These are phyloP conservation scores for Paracentrotus lividus DNA, from an alignment of 53 echinoderm and acorn worm species.

Conservation along the genomic window DNA sequence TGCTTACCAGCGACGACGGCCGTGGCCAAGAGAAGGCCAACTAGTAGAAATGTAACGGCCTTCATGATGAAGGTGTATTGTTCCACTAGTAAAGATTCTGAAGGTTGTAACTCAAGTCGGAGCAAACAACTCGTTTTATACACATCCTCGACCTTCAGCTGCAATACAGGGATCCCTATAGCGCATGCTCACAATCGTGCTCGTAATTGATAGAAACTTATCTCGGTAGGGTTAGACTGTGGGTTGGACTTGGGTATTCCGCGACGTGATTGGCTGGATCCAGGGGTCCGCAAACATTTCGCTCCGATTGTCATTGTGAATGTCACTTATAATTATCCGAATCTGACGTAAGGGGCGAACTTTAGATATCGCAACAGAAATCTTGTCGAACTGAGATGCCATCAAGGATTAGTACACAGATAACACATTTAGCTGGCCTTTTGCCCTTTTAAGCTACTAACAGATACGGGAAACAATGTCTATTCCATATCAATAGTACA, in stretches of 20 bases:
- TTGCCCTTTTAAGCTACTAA: background rate
- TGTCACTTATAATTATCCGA: background rate
- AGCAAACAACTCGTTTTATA: background rate
- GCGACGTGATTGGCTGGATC: background rate
- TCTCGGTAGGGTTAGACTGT: background rate
- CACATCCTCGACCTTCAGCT: background rate
- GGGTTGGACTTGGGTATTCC: background rate
- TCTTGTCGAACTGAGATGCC: background rate
- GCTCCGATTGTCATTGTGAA: background rate
- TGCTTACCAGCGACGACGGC: conserved; percentile 59
- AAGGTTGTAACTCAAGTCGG: background rate
- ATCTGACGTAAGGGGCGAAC: background rate
- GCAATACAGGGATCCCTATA: background rate
- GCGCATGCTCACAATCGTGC: background rate
- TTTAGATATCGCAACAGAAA: background rate
- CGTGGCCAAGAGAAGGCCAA: conserved; percentile 46
- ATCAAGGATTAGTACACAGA: background rate
- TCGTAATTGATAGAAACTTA: background rate
- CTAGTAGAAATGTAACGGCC: conserved; percentile 54
- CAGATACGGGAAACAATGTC: background rate
- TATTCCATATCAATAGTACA: background rate
- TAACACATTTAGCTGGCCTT: background rate
- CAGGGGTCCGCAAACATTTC: background rate
- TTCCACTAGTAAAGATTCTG: background rate
- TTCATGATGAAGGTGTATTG: conserved; percentile 50